These are phyloP conservation scores for Chrysemys picta DNA, from an alignment of 2,113 vertebrate genomes.

Conservation along the genomic window DNA sequence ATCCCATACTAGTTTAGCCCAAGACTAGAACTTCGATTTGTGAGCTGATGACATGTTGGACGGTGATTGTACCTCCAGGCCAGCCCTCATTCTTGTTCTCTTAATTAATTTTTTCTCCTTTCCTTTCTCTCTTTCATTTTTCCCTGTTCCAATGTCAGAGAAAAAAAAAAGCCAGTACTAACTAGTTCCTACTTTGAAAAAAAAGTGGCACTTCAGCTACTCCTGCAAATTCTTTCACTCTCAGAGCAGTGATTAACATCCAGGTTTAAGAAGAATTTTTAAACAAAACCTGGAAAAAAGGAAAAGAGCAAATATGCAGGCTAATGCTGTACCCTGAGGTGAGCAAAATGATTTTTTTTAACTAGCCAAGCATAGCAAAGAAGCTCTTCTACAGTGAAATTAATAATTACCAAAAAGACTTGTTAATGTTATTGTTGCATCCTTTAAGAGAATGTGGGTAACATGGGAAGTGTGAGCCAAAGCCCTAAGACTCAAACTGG, in stretches of 20 bases:
- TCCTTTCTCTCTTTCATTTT: neutral
- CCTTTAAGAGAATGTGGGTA: conserved; percentile 65
- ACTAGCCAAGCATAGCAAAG: conserved; percentile 69
- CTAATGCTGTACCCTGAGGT: conserved; percentile 72
- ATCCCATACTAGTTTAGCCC: neutral
- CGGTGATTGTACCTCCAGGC: neutral
- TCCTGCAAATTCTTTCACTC: conserved; percentile 61
- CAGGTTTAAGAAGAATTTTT: conserved; percentile 73
- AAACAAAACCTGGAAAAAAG: conserved; percentile 68
- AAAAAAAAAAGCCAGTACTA: conserved; percentile 22
- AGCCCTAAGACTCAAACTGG: conserved; percentile 59
- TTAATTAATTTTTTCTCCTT: neutral
- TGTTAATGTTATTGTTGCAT: conserved; percentile 68
- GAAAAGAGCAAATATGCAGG: conserved; percentile 67
- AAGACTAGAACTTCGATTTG: neutral
- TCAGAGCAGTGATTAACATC: conserved; percentile 74
- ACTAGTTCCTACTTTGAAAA: conserved; percentile 31
- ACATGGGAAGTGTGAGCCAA: conserved; percentile 73
- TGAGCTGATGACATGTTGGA: neutral
- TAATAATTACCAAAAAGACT: conserved; percentile 74
- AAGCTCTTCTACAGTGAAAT: conserved; percentile 73
- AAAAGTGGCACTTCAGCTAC: conserved; percentile 51
- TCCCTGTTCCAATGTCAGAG: neutral
- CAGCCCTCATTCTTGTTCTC: neutral
- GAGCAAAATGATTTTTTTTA: conserved; percentile 69